phyloP scores from a whole-genome alignment of 2,888 invertebrate genomes.

The Erynnis tages region DNA sequence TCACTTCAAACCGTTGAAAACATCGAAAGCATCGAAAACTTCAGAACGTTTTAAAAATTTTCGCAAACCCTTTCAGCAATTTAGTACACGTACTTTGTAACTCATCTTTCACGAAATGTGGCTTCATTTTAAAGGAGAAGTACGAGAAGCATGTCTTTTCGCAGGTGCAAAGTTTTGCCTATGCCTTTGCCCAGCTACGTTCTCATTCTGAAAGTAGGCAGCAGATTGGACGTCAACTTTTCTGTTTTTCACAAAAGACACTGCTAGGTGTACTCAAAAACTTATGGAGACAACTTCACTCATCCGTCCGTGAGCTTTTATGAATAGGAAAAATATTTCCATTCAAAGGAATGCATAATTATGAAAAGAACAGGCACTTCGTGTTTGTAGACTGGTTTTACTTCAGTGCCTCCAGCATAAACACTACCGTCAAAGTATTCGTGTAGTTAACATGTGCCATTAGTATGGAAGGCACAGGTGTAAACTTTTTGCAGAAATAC shows the following conservation, averaged over 20 bases:
- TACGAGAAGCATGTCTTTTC: conserved; percentile 1
- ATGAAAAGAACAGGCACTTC: conserved; percentile 13
- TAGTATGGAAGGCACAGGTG: too few relatives aligned
- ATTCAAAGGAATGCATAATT: conserved; percentile 24
- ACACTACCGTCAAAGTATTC: too few relatives aligned
- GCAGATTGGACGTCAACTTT: conserved; percentile 68
- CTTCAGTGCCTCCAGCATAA: too few relatives aligned
- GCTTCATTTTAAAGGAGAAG: conserved; percentile 12
- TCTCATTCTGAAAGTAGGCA: conserved; percentile 69
- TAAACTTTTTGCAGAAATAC: conserved; percentile 48
- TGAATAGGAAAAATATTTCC: conserved; percentile 25
- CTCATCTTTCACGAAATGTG: too few relatives aligned
- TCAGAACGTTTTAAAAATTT: too few relatives aligned
- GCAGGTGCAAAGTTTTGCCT: conserved; percentile 47
- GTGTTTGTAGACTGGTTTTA: conserved; percentile 2
- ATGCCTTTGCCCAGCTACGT: conserved; percentile 45
- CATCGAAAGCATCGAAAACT: too few relatives aligned
- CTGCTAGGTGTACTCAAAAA: conserved; percentile 52
- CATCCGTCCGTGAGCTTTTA: conserved; percentile 20
- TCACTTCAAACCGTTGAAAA: too few relatives aligned
- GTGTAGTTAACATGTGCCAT: too few relatives aligned
- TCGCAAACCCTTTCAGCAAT: too few relatives aligned
- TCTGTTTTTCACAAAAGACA: conserved; percentile 56
- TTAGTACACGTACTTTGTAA: too few relatives aligned
- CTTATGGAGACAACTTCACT: conserved; percentile 39